Percentiles rank a stretch among this genome's conserved stretches.
Evolutionary conservation across 2,797 vertebrate genomes (phyloP).

Genomic region (Centroberyx gerrardi): DNA sequence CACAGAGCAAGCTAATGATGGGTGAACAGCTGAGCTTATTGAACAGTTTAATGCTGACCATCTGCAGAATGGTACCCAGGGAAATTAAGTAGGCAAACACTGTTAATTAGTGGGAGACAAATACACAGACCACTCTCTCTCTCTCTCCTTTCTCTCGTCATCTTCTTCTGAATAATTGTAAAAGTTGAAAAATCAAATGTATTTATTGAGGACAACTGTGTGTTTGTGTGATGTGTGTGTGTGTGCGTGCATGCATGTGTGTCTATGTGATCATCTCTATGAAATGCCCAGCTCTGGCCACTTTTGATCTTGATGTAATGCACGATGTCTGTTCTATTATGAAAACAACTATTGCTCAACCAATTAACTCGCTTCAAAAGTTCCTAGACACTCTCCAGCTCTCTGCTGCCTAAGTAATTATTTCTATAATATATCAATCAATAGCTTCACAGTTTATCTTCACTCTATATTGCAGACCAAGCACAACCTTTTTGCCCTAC

Average conservation of each 20-base stretch:
- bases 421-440: no score
- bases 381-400: not conserved
- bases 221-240: no score
- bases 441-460: no score
- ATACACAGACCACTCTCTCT: conserved; percentile 21
- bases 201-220: conserved; percentile 8
- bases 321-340: not conserved
- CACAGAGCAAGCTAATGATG: conserved; percentile 36
- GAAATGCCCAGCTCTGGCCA: not conserved
- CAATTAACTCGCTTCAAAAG: not conserved
- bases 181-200: not conserved
- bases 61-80: conserved; percentile 73
- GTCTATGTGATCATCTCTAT: not conserved
- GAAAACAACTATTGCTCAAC: not conserved
- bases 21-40: conserved; percentile 71
- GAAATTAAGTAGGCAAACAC: conserved; percentile 77
- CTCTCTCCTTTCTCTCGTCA: conserved; percentile 6
- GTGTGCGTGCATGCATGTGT: no score
- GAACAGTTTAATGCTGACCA: conserved; percentile 77
- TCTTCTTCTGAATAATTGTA: not conserved
- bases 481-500: not conserved
- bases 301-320: no score
- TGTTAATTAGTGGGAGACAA: conserved; percentile 66
- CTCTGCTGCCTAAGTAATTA: no score
- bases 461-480: no score